Evolutionary conservation across 2,113 vertebrate genomes (phyloP), one percentile per base, ranked within the genome.

Genomic region (Amazona vittata): DNA sequence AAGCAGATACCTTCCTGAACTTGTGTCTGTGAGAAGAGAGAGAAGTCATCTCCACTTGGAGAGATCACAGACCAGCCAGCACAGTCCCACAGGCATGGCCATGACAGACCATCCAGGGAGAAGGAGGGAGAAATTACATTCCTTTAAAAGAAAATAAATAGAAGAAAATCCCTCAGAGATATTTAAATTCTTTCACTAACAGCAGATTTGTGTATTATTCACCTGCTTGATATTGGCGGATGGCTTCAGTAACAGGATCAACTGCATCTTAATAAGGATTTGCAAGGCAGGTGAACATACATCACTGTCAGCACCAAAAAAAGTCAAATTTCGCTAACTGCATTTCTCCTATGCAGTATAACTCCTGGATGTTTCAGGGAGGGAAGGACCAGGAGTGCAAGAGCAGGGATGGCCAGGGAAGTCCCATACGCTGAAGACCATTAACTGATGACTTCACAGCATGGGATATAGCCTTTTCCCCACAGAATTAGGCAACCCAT

Each of bases 391-490:
- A 39, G 79, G 2, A 3, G 19, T 4, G 4, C 60, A 16, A 3
- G 29, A 65, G 49, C 59, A 80, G 49, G 11, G 26, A 26, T 9
- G 39, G 53, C 31, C 41, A 55, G 55, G 35, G 26, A 59, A 83
- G 77, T 39, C 35, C 33, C 2, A 0, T 7, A 24, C 5, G 15
- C 43, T n/a, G 46, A n/a, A 78, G 25, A 4, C 47, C 59, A 6
- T 64, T 12, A 60, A 25, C 55, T 55, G 46, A 63, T 52, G 33
- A 22, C 29, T 37, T 22, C 21, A 39, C 77, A 14, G 20, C 1
- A 0, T 1, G 4, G 37, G 17, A 49, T n/a, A 41, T 0, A 2
- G 47, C 44, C 39, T 50, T 29, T 31, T 12, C 25, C 26, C 17
- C 29, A 16, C 15, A 11, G 33, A 73, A 68, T 33, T 7, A 57